These are phyloP conservation scores for Drosophila parthenogenetica DNA, from an alignment of 2,888 invertebrate species.

Conservation along the genomic window DNA sequence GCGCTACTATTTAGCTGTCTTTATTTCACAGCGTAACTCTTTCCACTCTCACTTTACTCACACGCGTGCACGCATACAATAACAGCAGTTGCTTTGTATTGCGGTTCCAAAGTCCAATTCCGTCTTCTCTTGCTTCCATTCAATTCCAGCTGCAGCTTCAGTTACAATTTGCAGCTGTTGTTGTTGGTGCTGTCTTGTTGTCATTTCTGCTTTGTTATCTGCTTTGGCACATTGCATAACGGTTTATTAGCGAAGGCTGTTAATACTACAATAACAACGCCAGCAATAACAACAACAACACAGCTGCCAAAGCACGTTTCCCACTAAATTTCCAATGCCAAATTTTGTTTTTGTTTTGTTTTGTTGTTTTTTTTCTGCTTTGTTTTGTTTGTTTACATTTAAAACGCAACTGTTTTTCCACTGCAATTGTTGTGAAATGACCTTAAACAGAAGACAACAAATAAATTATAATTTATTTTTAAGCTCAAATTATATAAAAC, in stretches of 20 bases:
- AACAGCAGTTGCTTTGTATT: conserved; percentile 35
- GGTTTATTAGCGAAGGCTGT: conserved; percentile 77
- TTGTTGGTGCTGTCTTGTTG: conserved; percentile 29
- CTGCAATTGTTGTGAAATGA: conserved; percentile 32
- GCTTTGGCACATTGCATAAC: conserved; percentile 76
- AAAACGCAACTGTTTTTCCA: conserved; percentile 41
- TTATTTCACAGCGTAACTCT: not conserved
- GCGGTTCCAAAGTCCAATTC: conserved; percentile 57
- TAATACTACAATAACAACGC: conserved; percentile 43
- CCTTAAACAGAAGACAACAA: conserved; percentile 15
- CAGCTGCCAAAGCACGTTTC: conserved; percentile 58
- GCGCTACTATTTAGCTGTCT: not conserved
- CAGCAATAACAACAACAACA: conserved; percentile 21
- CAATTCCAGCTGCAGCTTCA: conserved; percentile 41
- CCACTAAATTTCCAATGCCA: conserved; percentile 56
- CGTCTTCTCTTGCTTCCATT: conserved; percentile 33
- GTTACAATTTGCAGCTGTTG: conserved; percentile 50
- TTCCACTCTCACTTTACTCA: conserved; percentile 10
- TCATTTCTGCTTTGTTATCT: conserved; percentile 34
- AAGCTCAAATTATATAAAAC: conserved; percentile 10
- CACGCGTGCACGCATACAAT: conserved; percentile 2
- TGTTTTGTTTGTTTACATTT: conserved; percentile 27
- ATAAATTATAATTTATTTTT: not conserved
- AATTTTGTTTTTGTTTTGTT: conserved; percentile 24
- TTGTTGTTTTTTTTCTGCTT: conserved; percentile 14